A percentile compares a stretch with the other conserved stretches of the same genome.
These are phyloP conservation scores for Dreissena rostriformis DNA, from an alignment of 1,140 invertebrate species.

Conservation along the genomic window DNA sequence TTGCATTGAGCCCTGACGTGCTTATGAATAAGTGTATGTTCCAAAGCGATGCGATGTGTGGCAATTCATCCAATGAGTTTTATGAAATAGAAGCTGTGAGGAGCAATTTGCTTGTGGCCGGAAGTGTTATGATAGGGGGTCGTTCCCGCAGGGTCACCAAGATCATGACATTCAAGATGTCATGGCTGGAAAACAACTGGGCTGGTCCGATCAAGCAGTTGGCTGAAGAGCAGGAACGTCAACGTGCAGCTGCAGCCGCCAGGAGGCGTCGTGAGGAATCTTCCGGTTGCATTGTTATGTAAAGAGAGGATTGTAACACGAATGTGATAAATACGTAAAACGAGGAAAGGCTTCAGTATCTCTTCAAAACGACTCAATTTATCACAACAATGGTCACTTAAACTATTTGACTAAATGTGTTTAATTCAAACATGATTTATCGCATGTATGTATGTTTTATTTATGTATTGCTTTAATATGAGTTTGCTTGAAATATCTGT, in stretches of 20 bases:
- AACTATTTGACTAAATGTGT: too few relatives aligned
- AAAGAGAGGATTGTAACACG: neutral
- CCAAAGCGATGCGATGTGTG: constrained; percentile 62
- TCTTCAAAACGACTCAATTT: too few relatives aligned
- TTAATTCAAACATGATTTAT: too few relatives aligned
- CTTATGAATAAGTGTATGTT: constrained; percentile 65
- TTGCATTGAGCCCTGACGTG: constrained; percentile 59
- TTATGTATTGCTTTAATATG: too few relatives aligned
- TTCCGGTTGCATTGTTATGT: neutral
- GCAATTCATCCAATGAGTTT: constrained; percentile 60
- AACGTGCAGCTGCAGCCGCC: neutral
- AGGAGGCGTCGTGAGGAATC: neutral
- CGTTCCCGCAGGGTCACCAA: constrained; percentile 50
- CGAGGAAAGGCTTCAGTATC: too few relatives aligned
- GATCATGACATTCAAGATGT: constrained; percentile 64
- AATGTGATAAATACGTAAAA: too few relatives aligned
- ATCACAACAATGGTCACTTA: too few relatives aligned
- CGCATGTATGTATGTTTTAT: too few relatives aligned
- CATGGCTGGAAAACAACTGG: constrained; percentile 60
- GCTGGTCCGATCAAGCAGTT: constrained; percentile 52
- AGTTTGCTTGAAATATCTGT: too few relatives aligned
- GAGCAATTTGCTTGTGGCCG: constrained; percentile 42
- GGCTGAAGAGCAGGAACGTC: neutral
- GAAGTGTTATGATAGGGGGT: constrained; percentile 56
- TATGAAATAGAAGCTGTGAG: constrained; percentile 57